phyloP scores from a whole-genome alignment of 1,140 invertebrate species.

The Sesamia nonagrioides region DNA sequence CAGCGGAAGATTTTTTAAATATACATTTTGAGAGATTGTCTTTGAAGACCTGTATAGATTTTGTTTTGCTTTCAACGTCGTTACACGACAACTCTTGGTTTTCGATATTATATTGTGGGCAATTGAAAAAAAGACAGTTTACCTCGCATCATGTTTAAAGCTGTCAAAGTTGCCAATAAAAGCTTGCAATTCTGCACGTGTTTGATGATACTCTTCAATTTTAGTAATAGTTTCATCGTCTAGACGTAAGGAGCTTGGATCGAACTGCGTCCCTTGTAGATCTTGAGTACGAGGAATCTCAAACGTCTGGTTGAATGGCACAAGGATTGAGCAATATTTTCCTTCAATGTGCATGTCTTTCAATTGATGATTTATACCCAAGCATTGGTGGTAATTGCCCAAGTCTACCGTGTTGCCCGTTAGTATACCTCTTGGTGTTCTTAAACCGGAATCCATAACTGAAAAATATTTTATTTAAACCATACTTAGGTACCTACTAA shows the following conservation, averaged over 20 bases:
- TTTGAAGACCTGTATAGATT: too few relatives aligned
- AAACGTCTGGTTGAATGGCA: conserved; percentile 48
- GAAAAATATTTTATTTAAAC: conserved; percentile 22
- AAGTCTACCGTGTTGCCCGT: conserved; percentile 56
- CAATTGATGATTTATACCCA: conserved; percentile 49
- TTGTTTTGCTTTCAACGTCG: too few relatives aligned
- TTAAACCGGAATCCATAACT: conserved; percentile 63
- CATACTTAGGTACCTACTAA: not conserved
- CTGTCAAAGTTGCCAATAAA: conserved; percentile 15
- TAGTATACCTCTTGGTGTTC: conserved; percentile 60
- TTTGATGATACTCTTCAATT: not conserved
- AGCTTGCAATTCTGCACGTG: not conserved
- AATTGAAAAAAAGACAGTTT: not conserved
- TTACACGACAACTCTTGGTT: too few relatives aligned
- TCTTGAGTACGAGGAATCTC: conserved; percentile 41
- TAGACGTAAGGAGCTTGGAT: conserved; percentile 33
- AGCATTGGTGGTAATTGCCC: conserved; percentile 65
- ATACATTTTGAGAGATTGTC: too few relatives aligned
- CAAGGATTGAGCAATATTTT: conserved; percentile 63
- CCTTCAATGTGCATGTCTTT: conserved; percentile 58
- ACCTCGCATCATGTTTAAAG: not conserved
- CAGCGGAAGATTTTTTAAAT: too few relatives aligned
- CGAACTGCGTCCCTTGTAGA: conserved; percentile 43
- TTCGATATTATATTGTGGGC: too few relatives aligned
- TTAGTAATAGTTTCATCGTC: not conserved